Evolutionary conservation across 35 echinoderm and acorn worm genomes (phyloP), one percentile per base, ranked within the genome.

Genomic region (Patiria miniata): DNA sequence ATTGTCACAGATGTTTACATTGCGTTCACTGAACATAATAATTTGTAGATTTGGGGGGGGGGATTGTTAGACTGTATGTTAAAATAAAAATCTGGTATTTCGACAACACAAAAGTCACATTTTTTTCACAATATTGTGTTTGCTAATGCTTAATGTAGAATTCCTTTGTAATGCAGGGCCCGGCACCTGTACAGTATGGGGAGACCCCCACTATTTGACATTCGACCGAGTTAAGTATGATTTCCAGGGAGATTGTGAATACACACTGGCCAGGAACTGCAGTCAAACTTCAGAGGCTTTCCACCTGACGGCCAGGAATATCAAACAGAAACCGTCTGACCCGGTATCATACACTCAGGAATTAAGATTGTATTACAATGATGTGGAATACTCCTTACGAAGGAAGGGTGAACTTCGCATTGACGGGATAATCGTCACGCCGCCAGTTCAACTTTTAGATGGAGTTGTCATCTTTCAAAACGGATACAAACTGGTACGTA

Each of bases 161-260:
- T n/a, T n/a, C n/a, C 4, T 47, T 47, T 47, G 42, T 47, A 47
- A 47, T 51, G 8, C 47, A 95, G 93, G 65, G 40, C 78, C 88
- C 40, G 83, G 89, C 2, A 44, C 84, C 4, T 95, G 94, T 26
- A 79, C 68, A 52, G 80, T 88, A 1, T 96, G 94, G 94, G 90
- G 90, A 77, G 94, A 96, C 32, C 94, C 94, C 7, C 94, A 96
- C 83, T 92, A 92, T 56, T 14, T 91, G 6, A 92, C 93, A 39
- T 95, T 95, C 60, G 89, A 91, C 44, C 44, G 83, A 21, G 44
- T 56, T 1, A 91, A 88, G 52, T 95, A 79, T 53, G 68, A 95
- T 86, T 95, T 95, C 90, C 93, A 95, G 85, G 94, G 94, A 38
- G 89, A 89, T 26, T 93, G 90, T 42, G 86, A 93, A 7, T 96